These are phyloP conservation scores for Mallateleia sp. DNA, from an alignment of 2,888 invertebrate species.

Conservation along the genomic window DNA sequence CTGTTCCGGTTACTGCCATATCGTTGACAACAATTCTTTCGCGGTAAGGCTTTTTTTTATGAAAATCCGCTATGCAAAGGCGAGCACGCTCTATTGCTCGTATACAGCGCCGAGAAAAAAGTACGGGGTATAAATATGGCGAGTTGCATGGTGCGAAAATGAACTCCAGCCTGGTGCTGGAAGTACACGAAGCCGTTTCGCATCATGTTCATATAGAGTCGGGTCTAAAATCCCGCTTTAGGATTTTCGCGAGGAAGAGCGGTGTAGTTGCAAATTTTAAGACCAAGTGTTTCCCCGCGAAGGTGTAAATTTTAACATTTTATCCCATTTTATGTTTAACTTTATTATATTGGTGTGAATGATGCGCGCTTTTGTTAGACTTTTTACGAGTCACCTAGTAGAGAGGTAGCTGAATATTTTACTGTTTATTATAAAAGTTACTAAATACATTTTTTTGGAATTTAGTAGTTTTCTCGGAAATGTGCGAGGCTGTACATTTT, in stretches of 20 bases:
- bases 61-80: slow-evolving; percentile 40
- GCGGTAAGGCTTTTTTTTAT: slow-evolving; percentile 30
- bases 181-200: slow-evolving; percentile 13
- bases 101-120: slow-evolving; percentile 27
- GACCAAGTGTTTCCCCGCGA: slow-evolving; percentile 1
- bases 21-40: slow-evolving; percentile 49
- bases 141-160: slow-evolving; percentile 51
- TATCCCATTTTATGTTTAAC: slow-evolving; percentile 41
- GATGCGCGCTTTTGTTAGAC: neutral
- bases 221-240: slow-evolving; percentile 6
- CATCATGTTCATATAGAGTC: neutral
- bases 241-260: slow-evolving; percentile 8
- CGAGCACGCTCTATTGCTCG: slow-evolving; percentile 26
- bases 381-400: neutral
- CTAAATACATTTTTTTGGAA: no score
- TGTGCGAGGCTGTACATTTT: neutral
- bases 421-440: slow-evolving; percentile 14
- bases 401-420: slow-evolving; percentile 3
- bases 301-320: slow-evolving; percentile 44
- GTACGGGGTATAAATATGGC: slow-evolving; percentile 42
- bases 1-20: neutral
- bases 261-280: slow-evolving; percentile 33
- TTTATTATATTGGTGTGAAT: slow-evolving; percentile 7
- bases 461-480: neutral
- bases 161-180: slow-evolving; percentile 11